Percentiles rank a stretch among this genome's conserved stretches.
phyloP scores from a whole-genome alignment of 2,797 vertebrate genomes.

The Semotilus atromaculatus region DNA sequence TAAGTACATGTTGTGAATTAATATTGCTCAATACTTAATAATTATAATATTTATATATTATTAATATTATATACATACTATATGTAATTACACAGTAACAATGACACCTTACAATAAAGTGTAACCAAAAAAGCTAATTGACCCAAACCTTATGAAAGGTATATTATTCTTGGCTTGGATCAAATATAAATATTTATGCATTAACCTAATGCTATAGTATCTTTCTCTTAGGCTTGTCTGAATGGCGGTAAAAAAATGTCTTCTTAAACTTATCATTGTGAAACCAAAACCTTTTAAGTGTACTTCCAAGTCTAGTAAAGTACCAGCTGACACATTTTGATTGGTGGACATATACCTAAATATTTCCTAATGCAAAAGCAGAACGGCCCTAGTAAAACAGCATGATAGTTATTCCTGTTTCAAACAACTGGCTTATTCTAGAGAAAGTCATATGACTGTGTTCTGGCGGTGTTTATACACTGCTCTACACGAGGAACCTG shows the following conservation, averaged over 20 bases:
- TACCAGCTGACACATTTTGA: not conserved
- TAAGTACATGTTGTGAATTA: too few relatives aligned
- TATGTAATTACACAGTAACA: too few relatives aligned
- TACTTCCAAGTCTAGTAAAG: not conserved
- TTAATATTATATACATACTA: too few relatives aligned
- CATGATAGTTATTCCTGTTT: not conserved
- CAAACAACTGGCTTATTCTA: not conserved
- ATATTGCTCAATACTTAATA: too few relatives aligned
- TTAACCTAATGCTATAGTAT: not conserved
- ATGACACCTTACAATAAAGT: too few relatives aligned
- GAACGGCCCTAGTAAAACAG: not conserved
- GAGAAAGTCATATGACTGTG: not conserved
- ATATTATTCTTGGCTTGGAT: not conserved
- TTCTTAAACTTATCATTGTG: not conserved
- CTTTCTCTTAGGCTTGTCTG: not conserved
- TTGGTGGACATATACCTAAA: not conserved
- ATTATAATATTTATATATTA: too few relatives aligned
- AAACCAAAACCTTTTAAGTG: not conserved
- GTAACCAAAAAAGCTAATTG: not conserved
- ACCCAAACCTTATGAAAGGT: not conserved
- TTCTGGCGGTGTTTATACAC: not conserved
- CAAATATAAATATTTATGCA: too few relatives aligned
- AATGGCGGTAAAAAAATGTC: not conserved
- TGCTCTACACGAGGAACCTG: not conserved
- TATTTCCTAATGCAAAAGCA: not conserved